phyloP scores from a whole-genome alignment of 2,113 vertebrate genomes.

The Odocoileus hemionus region DNA sequence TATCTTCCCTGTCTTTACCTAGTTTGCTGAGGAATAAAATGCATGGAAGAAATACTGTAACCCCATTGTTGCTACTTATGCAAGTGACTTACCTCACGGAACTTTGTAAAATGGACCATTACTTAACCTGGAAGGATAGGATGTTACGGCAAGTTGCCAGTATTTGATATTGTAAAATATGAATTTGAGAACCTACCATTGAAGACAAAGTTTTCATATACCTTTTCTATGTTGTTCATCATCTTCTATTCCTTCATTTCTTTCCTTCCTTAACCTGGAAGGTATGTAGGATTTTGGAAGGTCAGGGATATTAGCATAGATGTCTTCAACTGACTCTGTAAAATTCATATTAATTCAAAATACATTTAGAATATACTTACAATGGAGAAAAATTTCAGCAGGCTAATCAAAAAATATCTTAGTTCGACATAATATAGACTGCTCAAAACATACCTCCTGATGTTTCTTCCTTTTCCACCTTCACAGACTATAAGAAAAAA shows the following conservation, averaged over 20 bases:
- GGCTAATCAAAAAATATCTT: background rate
- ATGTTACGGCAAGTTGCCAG: background rate
- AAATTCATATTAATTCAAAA: conserved; percentile 55
- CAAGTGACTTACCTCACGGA: background rate
- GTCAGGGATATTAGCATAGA: conserved; percentile 85
- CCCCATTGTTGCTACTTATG: background rate
- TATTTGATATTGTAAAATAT: background rate
- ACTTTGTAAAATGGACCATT: background rate
- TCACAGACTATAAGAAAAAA: conserved; percentile 87
- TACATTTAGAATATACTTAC: background rate
- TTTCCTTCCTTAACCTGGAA: conserved; percentile 76
- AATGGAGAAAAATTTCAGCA: background rate
- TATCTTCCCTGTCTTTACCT: background rate
- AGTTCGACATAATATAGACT: background rate
- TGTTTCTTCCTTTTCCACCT: conserved; percentile 83
- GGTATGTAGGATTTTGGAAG: conserved; percentile 83
- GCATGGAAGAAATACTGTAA: background rate
- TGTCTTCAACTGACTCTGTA: conserved; percentile 79
- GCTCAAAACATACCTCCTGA: conserved; percentile 83
- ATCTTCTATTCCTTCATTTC: conserved; percentile 64
- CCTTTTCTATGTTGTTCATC: conserved; percentile 88
- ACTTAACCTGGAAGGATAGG: background rate
- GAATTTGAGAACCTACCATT: background rate
- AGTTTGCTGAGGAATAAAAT: background rate
- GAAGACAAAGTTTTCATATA: conserved; percentile 63